Evolutionary conservation across 2,797 vertebrate species (phyloP).

Genomic region (Geotria australis): DNA sequence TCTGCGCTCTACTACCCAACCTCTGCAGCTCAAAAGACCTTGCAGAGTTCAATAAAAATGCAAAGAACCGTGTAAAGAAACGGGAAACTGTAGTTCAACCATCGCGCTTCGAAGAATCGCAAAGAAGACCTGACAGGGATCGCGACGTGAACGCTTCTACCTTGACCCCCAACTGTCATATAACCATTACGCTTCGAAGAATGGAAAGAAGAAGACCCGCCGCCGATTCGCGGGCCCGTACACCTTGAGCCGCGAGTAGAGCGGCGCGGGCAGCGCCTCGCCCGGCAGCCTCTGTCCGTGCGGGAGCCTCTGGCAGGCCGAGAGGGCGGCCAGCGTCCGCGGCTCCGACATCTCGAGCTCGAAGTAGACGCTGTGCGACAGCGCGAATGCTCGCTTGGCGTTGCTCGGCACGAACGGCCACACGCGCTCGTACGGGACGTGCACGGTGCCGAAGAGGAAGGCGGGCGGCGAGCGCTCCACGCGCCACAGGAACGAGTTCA

Average conservation of each 20-base stretch:
- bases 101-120: no score
- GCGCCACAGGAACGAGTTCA: conserved; percentile 52
- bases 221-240: no score
- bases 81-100: no score
- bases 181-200: no score
- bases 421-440: conserved; percentile 42
- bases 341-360: conserved; percentile 48
- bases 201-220: no score
- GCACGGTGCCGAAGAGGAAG: conserved; percentile 47
- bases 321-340: conserved; percentile 35
- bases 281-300: conserved; percentile 34
- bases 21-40: no score
- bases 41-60: no score
- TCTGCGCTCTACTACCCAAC: no score
- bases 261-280: conserved; percentile 26
- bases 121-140: no score
- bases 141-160: no score
- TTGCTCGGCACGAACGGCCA: conserved; percentile 48
- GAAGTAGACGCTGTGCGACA: conserved; percentile 32
- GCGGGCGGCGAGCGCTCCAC: conserved; percentile 30
- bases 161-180: no score
- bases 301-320: conserved; percentile 44
- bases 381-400: conserved; percentile 36
- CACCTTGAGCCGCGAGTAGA: conserved; percentile 34
- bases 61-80: no score